Evolutionary conservation across 2,888 invertebrate species (phyloP), one percentile per base, ranked within the genome.

Genomic region (Hydroisotoma schaefferi): DNA sequence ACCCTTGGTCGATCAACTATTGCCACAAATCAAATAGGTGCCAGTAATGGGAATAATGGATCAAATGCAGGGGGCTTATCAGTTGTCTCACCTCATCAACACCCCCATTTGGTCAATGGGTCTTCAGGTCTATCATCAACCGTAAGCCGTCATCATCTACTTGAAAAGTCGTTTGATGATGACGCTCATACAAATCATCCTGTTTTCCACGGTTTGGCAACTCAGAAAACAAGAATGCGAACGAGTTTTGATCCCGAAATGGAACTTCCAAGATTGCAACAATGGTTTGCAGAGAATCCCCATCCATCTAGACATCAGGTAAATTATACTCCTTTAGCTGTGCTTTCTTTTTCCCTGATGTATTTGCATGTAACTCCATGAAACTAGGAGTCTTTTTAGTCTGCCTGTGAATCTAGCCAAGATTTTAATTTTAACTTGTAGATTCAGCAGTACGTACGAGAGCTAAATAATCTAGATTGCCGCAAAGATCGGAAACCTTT

Each of bases 211-310:
- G 66, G 68, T 2, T 52, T 71, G 20, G 49, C 68, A 23, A 88
- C 87, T 26, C 91, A 90, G 76, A 93, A 93, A 79, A 92, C 92
- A 2, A 84, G 95, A 74, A 94, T 95, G 91, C 83, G 97, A 70
- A 95, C 95, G 20, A 94, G 94, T 75, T 97, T 97, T 75, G 95
- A 97, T 78, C 94, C 95, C 0, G 95, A 97, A 78, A 81, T 94
- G 74, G 98, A 99, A 78, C 79, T 99, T 66, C 97, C 98, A 0
- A 91, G 94, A 75, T 80, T 99, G 55, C 97, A 98, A 76, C 67
- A 70, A 33, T 72, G 70, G 73, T 99, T 98, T 80, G 84, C 87
- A 43, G 92, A 94, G 76, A 98, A 98, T 77, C 94, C 95, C 73
- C 98, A 98, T 77, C 99, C 99, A 0, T 91, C 92, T 68, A 83